These are phyloP conservation scores for Melinopterus prodromus DNA, from an alignment of 2,888 invertebrate genomes.

Conservation along the genomic window DNA sequence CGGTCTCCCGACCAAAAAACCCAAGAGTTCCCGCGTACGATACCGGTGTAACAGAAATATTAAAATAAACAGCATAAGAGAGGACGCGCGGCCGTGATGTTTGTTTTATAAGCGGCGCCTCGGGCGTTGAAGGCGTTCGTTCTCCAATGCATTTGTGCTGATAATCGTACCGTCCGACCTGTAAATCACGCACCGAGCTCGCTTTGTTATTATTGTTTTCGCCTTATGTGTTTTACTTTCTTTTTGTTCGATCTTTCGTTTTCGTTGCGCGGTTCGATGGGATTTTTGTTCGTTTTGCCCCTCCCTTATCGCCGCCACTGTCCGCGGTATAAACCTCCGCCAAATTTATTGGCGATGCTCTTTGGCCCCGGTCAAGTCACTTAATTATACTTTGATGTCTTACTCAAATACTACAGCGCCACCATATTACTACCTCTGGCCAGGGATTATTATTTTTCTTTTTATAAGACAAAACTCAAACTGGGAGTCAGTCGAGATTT, in stretches of 20 bases:
- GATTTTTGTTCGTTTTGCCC: not conserved
- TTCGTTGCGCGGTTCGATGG: conserved; percentile 14
- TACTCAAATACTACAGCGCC: conserved; percentile 14
- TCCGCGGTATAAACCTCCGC: conserved; percentile 17
- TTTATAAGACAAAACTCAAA: too few species aligned
- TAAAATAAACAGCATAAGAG: conserved; percentile 12
- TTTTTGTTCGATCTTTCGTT: not conserved
- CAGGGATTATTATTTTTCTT: not conserved
- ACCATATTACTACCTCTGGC: not conserved
- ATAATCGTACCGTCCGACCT: conserved; percentile 7
- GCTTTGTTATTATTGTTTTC: conserved; percentile 18
- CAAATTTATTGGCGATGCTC: conserved; percentile 24
- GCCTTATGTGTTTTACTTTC: not conserved
- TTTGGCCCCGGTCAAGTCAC: conserved; percentile 30
- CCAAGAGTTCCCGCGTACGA: too few species aligned
- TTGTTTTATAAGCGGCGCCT: conserved; percentile 59
- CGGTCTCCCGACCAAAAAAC: not conserved
- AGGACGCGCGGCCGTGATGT: conserved; percentile 54
- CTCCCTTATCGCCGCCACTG: conserved; percentile 18
- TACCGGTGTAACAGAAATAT: not conserved
- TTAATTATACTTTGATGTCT: conserved; percentile 30
- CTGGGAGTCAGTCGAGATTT: too few species aligned
- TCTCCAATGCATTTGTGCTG: conserved; percentile 1
- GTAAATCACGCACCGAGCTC: conserved; percentile 20
- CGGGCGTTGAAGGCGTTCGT: conserved; percentile 58